phyloP scores from a whole-genome alignment of 2,113 vertebrate species.

The Galeopterus variegatus region DNA sequence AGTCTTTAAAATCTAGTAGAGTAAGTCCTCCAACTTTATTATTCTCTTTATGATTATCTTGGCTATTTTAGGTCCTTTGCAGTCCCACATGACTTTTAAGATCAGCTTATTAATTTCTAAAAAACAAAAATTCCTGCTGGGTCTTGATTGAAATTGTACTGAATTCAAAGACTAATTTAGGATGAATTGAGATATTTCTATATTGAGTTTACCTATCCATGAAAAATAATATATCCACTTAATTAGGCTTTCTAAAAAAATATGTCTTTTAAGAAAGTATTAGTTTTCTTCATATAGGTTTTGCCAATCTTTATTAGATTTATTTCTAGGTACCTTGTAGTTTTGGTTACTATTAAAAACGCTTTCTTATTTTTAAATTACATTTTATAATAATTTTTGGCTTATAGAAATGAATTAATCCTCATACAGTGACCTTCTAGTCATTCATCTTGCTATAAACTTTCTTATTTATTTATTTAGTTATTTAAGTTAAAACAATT shows the following conservation, averaged over 20 bases:
- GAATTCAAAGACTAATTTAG: conserved; percentile 20
- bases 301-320: conserved; percentile 25
- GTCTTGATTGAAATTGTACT: neutral
- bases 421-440: neutral
- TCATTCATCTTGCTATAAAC: neutral
- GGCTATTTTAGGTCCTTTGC: neutral
- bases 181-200: neutral
- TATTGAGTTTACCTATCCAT: neutral
- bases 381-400: neutral
- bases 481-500: neutral
- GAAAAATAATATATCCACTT: neutral
- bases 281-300: neutral
- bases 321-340: neutral
- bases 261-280: neutral
- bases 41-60: neutral
- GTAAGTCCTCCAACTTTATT: neutral
- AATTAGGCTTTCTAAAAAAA: neutral
- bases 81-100: neutral
- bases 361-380: neutral
- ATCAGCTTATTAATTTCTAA: neutral
- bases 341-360: too few species aligned
- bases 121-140: neutral
- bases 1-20: neutral
- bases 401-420: conserved; percentile 3
- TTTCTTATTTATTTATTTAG: neutral